Conservation (phyloP, 2,113 vertebrate species). For the Lathamus discolor region DNA sequence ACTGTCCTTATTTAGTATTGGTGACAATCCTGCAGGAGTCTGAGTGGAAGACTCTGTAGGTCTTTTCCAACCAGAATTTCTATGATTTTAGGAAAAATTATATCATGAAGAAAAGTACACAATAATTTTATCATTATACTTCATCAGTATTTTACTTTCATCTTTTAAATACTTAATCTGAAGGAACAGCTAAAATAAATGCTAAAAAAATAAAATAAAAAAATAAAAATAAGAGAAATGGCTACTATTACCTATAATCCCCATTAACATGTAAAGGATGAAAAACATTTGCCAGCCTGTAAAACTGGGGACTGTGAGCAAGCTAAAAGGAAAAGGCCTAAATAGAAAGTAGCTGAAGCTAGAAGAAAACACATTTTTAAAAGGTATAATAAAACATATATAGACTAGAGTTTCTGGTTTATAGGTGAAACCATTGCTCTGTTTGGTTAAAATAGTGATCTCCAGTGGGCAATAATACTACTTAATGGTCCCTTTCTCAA, state of each 20-base stretch:
- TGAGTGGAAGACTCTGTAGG: not conserved
- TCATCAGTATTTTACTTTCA: not conserved
- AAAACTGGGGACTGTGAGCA: not conserved
- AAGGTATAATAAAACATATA: not conserved
- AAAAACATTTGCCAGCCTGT: not conserved
- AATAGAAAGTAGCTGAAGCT: not conserved
- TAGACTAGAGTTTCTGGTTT: not conserved
- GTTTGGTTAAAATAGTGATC: constrained; percentile 40
- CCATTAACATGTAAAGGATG: not conserved
- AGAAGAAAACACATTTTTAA: constrained; percentile 2
- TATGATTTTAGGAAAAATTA: not conserved
- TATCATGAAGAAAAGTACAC: not conserved
- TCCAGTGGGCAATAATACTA: not conserved
- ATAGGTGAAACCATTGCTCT: not conserved
- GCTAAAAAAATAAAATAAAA: not conserved
- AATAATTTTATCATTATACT: not conserved
- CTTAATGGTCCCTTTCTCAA: not conserved
- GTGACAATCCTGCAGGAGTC: not conserved
- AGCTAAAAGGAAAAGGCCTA: not conserved
- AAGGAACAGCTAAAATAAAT: not conserved
- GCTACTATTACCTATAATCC: not conserved
- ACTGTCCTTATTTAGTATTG: not conserved
- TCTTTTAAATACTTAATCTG: not conserved
- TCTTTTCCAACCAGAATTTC: not conserved
- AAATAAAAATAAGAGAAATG: not conserved